Evolutionary conservation across 1,140 invertebrate species (phyloP).

Genomic region (Dinothrombium tinctorium): DNA sequence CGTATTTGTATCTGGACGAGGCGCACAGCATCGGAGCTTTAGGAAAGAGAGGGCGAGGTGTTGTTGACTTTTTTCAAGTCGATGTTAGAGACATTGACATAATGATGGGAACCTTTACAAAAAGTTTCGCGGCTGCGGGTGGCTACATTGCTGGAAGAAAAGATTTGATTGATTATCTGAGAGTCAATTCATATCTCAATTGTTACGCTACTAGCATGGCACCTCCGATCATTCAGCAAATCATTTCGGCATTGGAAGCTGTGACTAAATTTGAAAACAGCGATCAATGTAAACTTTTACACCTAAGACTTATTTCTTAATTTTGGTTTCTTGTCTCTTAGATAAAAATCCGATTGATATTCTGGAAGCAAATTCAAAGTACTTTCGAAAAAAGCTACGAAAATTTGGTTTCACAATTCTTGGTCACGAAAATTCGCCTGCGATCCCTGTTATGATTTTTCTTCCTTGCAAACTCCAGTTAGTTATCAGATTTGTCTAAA

Average conservation of each 20-base stretch:
- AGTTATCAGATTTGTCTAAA: no score
- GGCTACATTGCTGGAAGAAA: constrained; percentile 79
- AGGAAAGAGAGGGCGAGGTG: constrained; percentile 61
- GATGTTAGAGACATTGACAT: constrained; percentile 76
- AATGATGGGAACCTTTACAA: constrained; percentile 88
- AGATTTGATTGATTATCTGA: constrained; percentile 52
- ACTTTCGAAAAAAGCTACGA: constrained; percentile 60
- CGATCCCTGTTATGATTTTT: constrained; percentile 84
- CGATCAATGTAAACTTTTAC: no score
- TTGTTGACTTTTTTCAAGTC: constrained; percentile 58
- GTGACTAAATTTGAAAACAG: no score
- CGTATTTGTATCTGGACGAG: constrained; percentile 80
- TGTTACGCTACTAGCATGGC: constrained; percentile 74
- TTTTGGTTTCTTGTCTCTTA: no score
- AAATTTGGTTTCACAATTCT: constrained; percentile 83
- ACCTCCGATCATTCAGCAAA: constrained; percentile 73
- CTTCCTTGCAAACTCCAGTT: constrained; percentile 67
- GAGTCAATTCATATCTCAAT: constrained; percentile 55
- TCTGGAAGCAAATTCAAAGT: constrained; percentile 59
- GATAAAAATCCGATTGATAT: constrained; percentile 43
- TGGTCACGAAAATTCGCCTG: constrained; percentile 89
- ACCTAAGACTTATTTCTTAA: no score
- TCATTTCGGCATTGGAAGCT: constrained; percentile 32
- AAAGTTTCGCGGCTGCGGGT: constrained; percentile 82
- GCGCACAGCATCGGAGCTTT: constrained; percentile 90